Evolutionary conservation across 1,140 invertebrate species (phyloP), one percentile per base, ranked within the genome.

Genomic region (Palaemon carinicauda): DNA sequence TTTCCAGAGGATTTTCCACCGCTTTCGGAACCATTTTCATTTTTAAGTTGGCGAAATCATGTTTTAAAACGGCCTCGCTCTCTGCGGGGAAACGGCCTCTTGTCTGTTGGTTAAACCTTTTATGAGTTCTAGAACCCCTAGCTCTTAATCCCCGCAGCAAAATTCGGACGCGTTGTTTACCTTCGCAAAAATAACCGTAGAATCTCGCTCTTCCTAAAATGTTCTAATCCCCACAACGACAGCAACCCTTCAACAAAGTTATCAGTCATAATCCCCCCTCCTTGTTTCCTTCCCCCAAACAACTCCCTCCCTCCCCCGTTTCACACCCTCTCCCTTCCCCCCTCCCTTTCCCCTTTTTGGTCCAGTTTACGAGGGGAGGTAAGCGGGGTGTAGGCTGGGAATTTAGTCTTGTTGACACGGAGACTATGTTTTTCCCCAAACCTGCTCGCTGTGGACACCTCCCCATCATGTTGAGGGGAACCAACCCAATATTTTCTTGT

Each of bases 261-360:
- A 69, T 69, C 65, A 27, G 65, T 69, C 65, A 69, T 69, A 69
- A 69, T 69, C 29, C 65, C 65, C n/a, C 29, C 65, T 69, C 65
- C 41, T 41, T 41, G 41, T 41, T 41, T 41, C 41, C 41, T 41
- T 41, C 41, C 41, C n/a, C 41, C 41, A 41, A 41, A 41, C 41
- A 41, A 41, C 50, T 17, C 74, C n/a, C 74, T 19, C n/a, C 3
- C 50, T 3, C n/a, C 24, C 19, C 29, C 56, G 14, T 80, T 50
- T 79, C 52, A 27, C 77, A 54, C 50, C 24, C 19, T 75, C 27
- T 21, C 33, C 41, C 27, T 75, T 21, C 33, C 51, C 54, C n/a
- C 54, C 52, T n/a, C 54, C 52, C 31, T 33, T 53, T 33, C 31
- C 52, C 54, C 51, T 79, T 52, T 54, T 52, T 56, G 19, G 52